These are phyloP conservation scores for Neopelma chrysocephalum DNA, from an alignment of 2,797 vertebrate species.

Conservation along the genomic window DNA sequence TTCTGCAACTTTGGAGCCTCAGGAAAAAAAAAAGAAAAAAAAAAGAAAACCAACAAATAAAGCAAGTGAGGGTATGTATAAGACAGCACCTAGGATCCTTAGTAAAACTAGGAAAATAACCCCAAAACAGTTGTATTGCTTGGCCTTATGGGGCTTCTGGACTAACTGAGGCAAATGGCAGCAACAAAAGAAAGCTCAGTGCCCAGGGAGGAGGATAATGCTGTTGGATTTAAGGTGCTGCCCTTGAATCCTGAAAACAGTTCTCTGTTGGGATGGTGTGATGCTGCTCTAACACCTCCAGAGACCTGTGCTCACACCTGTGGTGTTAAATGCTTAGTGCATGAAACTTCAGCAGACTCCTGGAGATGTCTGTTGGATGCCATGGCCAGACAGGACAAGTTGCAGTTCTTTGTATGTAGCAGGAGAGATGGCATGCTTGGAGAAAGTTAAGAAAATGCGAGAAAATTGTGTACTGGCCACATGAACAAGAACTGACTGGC, in stretches of 20 bases:
- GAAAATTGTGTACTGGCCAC: not conserved
- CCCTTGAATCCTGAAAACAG: not conserved
- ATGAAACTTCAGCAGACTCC: not conserved
- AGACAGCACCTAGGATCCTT: not conserved
- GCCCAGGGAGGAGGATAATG: not conserved
- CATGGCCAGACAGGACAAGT: not conserved
- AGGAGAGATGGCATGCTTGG: not conserved
- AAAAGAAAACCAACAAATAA: not conserved
- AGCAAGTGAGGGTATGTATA: not conserved
- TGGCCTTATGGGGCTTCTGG: not conserved
- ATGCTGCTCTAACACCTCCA: not conserved
- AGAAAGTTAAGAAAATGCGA: not conserved
- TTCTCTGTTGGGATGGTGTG: not conserved
- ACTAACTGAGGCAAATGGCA: not conserved
- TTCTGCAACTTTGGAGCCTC: not conserved
- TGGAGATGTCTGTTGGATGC: not conserved
- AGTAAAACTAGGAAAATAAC: not conserved
- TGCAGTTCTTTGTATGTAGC: accelerated
- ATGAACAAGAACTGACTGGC: not conserved
- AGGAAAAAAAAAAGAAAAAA: accelerated
- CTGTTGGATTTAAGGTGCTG: not conserved
- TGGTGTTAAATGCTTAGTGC: not conserved
- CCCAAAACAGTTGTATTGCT: not conserved
- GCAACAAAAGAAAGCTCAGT: not conserved
- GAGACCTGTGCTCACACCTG: not conserved